Conservation (phyloP, 2,888 invertebrate species). For the Schrankia costaestrigalis region DNA sequence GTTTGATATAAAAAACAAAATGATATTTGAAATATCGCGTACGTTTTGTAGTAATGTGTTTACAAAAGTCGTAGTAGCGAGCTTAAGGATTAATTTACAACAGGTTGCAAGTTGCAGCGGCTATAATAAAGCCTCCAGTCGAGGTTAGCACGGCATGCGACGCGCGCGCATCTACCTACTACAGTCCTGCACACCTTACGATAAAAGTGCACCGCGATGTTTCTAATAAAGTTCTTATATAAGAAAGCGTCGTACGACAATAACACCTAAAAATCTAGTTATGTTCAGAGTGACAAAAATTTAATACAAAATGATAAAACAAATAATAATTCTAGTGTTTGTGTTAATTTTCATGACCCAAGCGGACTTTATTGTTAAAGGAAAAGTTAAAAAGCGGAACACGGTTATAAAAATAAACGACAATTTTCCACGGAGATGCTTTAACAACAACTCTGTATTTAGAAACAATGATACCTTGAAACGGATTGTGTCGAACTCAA, state of each 20-base stretch:
- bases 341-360: constrained; percentile 46
- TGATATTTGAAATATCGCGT: constrained; percentile 20
- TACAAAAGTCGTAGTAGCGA: constrained; percentile 58
- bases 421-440: constrained; percentile 55
- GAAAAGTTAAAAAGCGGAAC: constrained; percentile 70
- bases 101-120: constrained; percentile 67
- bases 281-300: constrained; percentile 25
- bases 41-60: constrained; percentile 52
- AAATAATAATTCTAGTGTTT: constrained; percentile 38
- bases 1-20: constrained; percentile 4
- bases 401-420: constrained; percentile 67
- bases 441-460: constrained; percentile 63
- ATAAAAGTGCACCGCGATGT: constrained; percentile 26
- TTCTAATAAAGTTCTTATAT: constrained; percentile 21
- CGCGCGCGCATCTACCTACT: constrained; percentile 60
- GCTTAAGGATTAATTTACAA: constrained; percentile 67
- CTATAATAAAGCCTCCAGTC: constrained; percentile 72
- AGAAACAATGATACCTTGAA: constrained; percentile 65
- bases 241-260: constrained; percentile 5
- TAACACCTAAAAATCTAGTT: constrained; percentile 12
- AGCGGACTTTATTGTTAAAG: constrained; percentile 63
- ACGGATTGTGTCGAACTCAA: constrained; percentile 61
- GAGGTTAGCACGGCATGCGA: constrained; percentile 61
- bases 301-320: constrained; percentile 53
- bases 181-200: constrained; percentile 28